These are phyloP conservation scores for Agrochola lychnidis DNA, from an alignment of 2,888 invertebrate species.

Conservation along the genomic window DNA sequence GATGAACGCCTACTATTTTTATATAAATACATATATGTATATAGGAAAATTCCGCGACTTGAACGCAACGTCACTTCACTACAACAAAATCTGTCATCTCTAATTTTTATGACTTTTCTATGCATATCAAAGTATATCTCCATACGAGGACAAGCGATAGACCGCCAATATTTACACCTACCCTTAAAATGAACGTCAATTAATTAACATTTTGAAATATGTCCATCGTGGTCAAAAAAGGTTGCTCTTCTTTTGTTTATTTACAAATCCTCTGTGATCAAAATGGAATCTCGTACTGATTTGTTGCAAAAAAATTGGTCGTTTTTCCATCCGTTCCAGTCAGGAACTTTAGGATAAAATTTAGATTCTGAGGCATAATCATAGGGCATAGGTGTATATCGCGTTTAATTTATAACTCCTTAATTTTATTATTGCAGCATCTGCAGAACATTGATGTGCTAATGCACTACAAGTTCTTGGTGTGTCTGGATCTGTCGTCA, in stretches of 20 bases:
- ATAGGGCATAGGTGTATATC: no score
- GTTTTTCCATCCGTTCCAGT: neutral
- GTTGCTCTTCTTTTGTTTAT: neutral
- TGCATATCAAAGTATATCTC: neutral
- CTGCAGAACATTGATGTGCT: conserved; percentile 88
- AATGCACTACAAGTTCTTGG: conserved; percentile 89
- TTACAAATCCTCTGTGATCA: neutral
- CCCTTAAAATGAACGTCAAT: neutral
- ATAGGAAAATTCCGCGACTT: neutral
- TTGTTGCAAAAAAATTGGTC: neutral
- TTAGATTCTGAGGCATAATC: no score
- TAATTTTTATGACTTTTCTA: neutral
- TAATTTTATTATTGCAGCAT: conserved; percentile 72
- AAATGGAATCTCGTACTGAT: neutral
- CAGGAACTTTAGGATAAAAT: neutral
- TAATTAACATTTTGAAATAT: neutral
- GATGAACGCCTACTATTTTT: neutral
- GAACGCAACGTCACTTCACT: neutral
- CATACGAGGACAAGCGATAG: neutral
- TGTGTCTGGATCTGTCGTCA: conserved; percentile 91
- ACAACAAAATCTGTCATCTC: neutral
- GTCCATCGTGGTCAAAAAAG: neutral
- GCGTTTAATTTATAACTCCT: neutral
- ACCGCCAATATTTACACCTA: neutral
- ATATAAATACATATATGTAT: neutral